Evolutionary conservation across 2,888 invertebrate species (phyloP).

Genomic region (Aproaerema taeniolella): DNA sequence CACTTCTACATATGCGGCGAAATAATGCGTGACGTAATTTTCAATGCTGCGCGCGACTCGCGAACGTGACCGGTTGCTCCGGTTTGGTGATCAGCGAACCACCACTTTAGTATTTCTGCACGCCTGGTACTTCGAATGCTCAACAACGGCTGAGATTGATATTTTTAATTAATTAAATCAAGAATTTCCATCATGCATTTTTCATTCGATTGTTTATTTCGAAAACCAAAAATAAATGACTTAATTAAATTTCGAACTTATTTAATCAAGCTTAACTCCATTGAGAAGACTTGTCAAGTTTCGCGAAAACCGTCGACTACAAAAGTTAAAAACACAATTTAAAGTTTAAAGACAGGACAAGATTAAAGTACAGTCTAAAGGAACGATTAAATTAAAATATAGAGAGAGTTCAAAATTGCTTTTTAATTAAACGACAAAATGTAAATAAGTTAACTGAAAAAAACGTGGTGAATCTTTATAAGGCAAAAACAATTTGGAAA

Average conservation of each 20-base stretch:
- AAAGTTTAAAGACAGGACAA: constrained; percentile 1
- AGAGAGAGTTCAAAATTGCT: not conserved
- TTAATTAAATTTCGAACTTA: too few relatives aligned
- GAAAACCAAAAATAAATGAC: too few relatives aligned
- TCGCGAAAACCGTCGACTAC: too few relatives aligned
- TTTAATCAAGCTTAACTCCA: too few relatives aligned
- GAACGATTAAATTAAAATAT: constrained; percentile 4
- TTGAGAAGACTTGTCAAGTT: too few relatives aligned
- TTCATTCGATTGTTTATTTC: too few relatives aligned
- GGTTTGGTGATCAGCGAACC: constrained; percentile 36
- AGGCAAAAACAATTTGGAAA: too few relatives aligned
- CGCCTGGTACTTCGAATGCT: constrained; percentile 54
- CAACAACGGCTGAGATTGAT: constrained; percentile 6
- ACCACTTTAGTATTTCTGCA: constrained; percentile 39
- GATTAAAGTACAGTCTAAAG: constrained; percentile 1
- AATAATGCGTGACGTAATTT: constrained; percentile 68
- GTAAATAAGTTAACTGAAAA: too few relatives aligned
- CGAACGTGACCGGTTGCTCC: constrained; percentile 60
- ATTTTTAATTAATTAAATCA: constrained; percentile 3
- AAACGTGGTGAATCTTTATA: too few relatives aligned
- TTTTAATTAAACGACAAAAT: not conserved
- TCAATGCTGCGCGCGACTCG: constrained; percentile 58
- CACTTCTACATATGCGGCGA: constrained; percentile 50
- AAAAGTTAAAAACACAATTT: constrained; percentile 4
- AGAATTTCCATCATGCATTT: too few relatives aligned